Percentiles rank a stretch among this genome's conserved stretches.
Conservation (phyloP, 2,113 vertebrate genomes). For the Zapus hudsonius region DNA sequence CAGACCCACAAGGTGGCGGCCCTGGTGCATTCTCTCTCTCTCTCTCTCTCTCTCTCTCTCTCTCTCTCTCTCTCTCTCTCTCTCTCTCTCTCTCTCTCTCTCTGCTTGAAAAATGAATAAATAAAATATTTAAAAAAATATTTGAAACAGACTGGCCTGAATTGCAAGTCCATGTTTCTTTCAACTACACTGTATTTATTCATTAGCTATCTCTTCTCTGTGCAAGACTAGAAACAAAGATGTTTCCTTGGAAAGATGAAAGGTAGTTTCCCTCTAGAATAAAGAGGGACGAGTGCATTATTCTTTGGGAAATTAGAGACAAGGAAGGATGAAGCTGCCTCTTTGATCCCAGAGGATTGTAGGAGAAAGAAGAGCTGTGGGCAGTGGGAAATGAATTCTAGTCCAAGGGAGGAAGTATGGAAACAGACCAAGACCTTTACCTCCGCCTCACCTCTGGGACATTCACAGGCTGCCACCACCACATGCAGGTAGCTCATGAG, state of each 20-base stretch:
- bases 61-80: too few relatives aligned
- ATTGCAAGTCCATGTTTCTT: background rate
- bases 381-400: background rate
- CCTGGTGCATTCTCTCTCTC: too few relatives aligned
- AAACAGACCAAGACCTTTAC: background rate
- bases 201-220: background rate
- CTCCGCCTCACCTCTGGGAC: background rate
- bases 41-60: too few relatives aligned
- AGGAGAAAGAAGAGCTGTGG: background rate
- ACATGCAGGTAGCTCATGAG: background rate
- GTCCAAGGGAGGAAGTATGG: background rate
- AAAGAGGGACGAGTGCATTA: background rate
- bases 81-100: too few relatives aligned
- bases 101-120: too few relatives aligned
- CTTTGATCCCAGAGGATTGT: background rate
- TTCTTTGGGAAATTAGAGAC: background rate
- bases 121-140: too few relatives aligned
- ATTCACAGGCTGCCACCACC: background rate
- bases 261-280: background rate
- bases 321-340: background rate
- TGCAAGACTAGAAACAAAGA: too few relatives aligned
- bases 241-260: background rate
- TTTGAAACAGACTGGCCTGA: background rate
- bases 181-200: background rate
- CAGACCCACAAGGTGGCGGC: too few relatives aligned